Percentiles rank a stretch among this genome's conserved stretches.
phyloP scores from a whole-genome alignment of 2,888 invertebrate genomes.

The Aleiodes alternator region DNA sequence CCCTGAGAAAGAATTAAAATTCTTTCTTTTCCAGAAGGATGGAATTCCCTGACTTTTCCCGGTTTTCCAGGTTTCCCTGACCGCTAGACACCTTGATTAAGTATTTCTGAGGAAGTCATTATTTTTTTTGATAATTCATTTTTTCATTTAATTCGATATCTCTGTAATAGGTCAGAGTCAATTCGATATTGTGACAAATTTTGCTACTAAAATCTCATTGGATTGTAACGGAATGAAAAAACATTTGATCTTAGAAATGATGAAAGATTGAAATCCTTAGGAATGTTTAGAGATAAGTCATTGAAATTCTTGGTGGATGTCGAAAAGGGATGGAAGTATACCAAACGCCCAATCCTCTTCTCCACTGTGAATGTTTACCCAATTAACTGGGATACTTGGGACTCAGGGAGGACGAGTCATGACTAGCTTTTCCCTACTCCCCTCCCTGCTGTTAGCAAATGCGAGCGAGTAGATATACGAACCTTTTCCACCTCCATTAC shows the following conservation, averaged over 20 bases:
- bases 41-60: too few species aligned
- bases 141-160: too few species aligned
- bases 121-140: too few species aligned
- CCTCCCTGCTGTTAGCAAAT: background rate
- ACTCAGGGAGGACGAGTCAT: conserved; percentile 17
- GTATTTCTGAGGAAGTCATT: too few species aligned
- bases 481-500: background rate
- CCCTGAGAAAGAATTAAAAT: too few species aligned
- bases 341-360: background rate
- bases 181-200: background rate
- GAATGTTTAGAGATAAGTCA: conserved; percentile 25
- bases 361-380: conserved; percentile 31
- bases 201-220: conserved; percentile 8
- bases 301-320: conserved; percentile 7
- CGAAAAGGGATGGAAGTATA: conserved; percentile 1
- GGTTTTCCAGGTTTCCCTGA: too few species aligned
- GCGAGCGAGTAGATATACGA: background rate
- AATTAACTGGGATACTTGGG: conserved; percentile 32
- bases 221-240: conserved; percentile 19
- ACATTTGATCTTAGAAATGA: conserved; percentile 7
- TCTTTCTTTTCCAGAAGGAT: too few species aligned
- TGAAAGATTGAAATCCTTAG: conserved; percentile 19
- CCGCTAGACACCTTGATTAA: too few species aligned
- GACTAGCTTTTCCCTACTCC: conserved; percentile 5
- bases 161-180: too few species aligned